phyloP scores from a whole-genome alignment of 2,888 invertebrate species.

The Rhamnusium bicolor region DNA sequence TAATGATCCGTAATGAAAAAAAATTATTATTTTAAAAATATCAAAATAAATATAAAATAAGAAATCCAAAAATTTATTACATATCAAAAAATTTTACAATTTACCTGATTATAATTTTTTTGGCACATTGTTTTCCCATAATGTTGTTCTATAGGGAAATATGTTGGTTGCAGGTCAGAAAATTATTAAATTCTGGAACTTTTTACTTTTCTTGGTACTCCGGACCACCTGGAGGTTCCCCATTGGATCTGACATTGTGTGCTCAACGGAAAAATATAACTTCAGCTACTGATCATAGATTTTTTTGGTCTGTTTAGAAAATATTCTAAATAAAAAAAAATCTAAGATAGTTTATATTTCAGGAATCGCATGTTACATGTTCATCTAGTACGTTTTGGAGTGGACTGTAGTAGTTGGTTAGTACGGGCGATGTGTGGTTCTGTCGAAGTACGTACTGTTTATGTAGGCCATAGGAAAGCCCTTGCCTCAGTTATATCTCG shows the following conservation, averaged over 20 bases:
- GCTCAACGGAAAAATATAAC: slow-evolving; percentile 91
- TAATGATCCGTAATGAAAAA: too few species aligned
- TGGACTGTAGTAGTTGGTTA: slow-evolving; percentile 93
- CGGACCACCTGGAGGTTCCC: slow-evolving; percentile 58
- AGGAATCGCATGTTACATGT: slow-evolving; percentile 96
- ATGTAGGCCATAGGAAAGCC: slow-evolving; percentile 95
- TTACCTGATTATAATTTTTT: too few species aligned
- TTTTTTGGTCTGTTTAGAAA: slow-evolving; percentile 86
- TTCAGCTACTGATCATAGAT: slow-evolving; percentile 90
- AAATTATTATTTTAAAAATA: too few species aligned
- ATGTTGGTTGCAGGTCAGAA: slow-evolving; percentile 73
- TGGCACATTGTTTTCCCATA: too few species aligned
- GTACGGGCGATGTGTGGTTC: slow-evolving; percentile 97
- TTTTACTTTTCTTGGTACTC: slow-evolving; percentile 95
- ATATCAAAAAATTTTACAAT: too few species aligned
- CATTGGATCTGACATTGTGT: slow-evolving; percentile 93
- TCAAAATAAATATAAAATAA: too few species aligned
- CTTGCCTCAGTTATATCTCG: slow-evolving; percentile 96
- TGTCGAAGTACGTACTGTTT: slow-evolving; percentile 97
- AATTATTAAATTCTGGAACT: slow-evolving; percentile 96
- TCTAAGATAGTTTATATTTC: slow-evolving; percentile 45
- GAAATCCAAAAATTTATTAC: too few species aligned
- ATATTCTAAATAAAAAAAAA: neutral
- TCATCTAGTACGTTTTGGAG: slow-evolving; percentile 91
- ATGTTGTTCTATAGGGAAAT: too few species aligned